A percentile compares a stretch with the other conserved stretches of the same genome.
These are phyloP conservation scores for Hiodon tergisus DNA, from an alignment of 2,113 vertebrate species.

Conservation along the genomic window DNA sequence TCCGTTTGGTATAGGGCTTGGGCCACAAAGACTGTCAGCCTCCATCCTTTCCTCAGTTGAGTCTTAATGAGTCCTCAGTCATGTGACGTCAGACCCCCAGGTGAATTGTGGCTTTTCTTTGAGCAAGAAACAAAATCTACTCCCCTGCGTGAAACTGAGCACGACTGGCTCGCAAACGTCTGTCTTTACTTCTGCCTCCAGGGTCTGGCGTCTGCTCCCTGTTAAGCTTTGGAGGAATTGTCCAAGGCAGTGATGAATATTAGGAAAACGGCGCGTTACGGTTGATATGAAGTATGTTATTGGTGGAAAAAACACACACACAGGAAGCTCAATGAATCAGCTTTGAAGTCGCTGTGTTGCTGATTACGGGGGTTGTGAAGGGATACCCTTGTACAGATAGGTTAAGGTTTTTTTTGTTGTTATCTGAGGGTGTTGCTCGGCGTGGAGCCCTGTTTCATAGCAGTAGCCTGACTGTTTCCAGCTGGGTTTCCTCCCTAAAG, in stretches of 20 bases:
- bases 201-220: no score
- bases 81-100: no score
- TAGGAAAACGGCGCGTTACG: not conserved
- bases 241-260: not conserved
- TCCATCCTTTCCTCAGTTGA: no score
- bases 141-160: no score
- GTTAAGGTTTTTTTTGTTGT: not conserved
- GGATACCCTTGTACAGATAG: not conserved
- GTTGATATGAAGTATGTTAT: not conserved
- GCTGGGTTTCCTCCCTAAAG: constrained; percentile 49
- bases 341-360: not conserved
- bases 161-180: not conserved
- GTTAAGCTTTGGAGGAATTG: not conserved
- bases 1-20: no score
- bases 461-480: constrained; percentile 44
- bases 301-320: not conserved
- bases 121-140: no score
- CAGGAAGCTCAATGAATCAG: not conserved
- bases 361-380: not conserved
- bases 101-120: no score
- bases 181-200: not conserved
- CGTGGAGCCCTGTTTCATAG: not conserved
- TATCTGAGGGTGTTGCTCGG: not conserved
- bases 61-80: no score
- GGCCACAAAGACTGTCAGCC: not conserved